Conservation (phyloP, 1,140 invertebrate species). For the Linepithema humile region DNA sequence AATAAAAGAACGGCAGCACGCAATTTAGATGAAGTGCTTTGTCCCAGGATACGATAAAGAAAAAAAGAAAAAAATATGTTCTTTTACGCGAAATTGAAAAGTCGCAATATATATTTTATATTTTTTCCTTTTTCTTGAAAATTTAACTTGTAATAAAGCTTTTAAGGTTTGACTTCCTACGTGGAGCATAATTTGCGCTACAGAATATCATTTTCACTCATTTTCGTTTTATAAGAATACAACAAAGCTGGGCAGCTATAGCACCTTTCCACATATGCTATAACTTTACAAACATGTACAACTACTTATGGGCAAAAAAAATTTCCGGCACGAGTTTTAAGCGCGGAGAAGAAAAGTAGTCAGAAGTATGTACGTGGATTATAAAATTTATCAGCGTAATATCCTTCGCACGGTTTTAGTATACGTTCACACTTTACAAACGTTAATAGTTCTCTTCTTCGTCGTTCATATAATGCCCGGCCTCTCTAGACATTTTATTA, state of each 20-base stretch:
- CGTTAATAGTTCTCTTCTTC: slow-evolving; percentile 42
- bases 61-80: slow-evolving; percentile 1
- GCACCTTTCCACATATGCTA: slow-evolving; percentile 44
- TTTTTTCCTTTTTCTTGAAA: slow-evolving; percentile 30
- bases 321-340: slow-evolving; percentile 31
- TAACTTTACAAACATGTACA: slow-evolving; percentile 44
- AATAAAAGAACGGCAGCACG: slow-evolving; percentile 57
- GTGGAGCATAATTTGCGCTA: slow-evolving; percentile 4
- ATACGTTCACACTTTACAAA: slow-evolving; percentile 53
- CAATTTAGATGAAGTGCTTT: slow-evolving; percentile 47
- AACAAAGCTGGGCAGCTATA: slow-evolving; percentile 37
- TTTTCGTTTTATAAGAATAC: slow-evolving; percentile 42
- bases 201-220: slow-evolving; percentile 2
- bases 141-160: slow-evolving; percentile 14
- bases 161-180: slow-evolving; percentile 15
- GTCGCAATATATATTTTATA: slow-evolving; percentile 24
- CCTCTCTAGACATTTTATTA: slow-evolving; percentile 76
- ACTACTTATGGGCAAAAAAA: slow-evolving; percentile 1
- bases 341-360: slow-evolving; percentile 45
- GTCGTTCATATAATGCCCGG: slow-evolving; percentile 74
- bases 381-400: slow-evolving; percentile 51
- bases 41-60: slow-evolving; percentile 37
- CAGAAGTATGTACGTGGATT: slow-evolving; percentile 48
- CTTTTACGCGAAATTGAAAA: slow-evolving; percentile 24
- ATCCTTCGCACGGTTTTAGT: slow-evolving; percentile 38